These are phyloP conservation scores for Chironomus striatipennis DNA, from an alignment of 1,140 invertebrate genomes.

Conservation along the genomic window DNA sequence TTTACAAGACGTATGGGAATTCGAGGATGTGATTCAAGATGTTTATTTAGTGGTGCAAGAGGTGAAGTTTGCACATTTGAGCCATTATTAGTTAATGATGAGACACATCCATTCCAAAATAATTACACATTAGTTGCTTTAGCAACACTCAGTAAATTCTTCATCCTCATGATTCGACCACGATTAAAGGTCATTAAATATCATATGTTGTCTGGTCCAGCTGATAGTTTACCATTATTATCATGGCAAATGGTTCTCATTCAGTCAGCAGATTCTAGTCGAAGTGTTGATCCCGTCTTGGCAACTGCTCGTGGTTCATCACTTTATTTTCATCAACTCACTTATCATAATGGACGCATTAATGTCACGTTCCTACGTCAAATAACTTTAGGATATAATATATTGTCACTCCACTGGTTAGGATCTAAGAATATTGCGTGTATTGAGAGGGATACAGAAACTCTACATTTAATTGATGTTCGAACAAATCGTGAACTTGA, in stretches of 20 bases:
- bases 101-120: constrained; percentile 61
- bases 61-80: constrained; percentile 88
- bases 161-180: constrained; percentile 77
- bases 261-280: constrained; percentile 60
- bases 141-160: constrained; percentile 86
- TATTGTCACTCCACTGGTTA: constrained; percentile 77
- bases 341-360: constrained; percentile 32
- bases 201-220: constrained; percentile 47
- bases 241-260: constrained; percentile 89
- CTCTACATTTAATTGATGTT: constrained; percentile 81
- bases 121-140: constrained; percentile 73
- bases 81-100: constrained; percentile 63
- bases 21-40: constrained; percentile 76
- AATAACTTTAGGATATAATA: constrained; percentile 55
- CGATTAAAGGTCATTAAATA: constrained; percentile 46
- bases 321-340: constrained; percentile 75
- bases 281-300: constrained; percentile 74
- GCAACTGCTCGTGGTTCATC: constrained; percentile 73
- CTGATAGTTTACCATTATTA: constrained; percentile 71
- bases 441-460: constrained; percentile 70
- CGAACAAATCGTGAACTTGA: constrained; percentile 78
- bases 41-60: constrained; percentile 85
- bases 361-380: constrained; percentile 48
- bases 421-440: constrained; percentile 77
- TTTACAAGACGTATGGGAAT: constrained; percentile 86